Percentiles rank a stretch among this genome's conserved stretches.
phyloP scores from a whole-genome alignment of 2,797 vertebrate genomes.

The Anomalospiza imberbis region DNA sequence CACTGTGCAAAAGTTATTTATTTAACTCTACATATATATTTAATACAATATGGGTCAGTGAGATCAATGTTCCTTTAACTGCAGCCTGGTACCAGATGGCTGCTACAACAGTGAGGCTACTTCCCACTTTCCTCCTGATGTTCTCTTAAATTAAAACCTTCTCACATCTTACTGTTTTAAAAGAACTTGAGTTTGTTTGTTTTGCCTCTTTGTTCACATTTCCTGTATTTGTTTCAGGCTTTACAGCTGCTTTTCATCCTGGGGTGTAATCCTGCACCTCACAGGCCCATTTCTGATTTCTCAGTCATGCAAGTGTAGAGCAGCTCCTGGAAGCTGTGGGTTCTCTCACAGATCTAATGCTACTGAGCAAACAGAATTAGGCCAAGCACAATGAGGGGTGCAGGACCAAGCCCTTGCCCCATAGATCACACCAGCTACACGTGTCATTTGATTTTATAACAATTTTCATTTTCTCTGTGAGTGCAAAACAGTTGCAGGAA shows the following conservation, averaged over 20 bases:
- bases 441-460: background rate
- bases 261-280: background rate
- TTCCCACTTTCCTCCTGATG: background rate
- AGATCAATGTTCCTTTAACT: background rate
- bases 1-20: slow-evolving; percentile 57
- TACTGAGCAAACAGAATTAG: background rate
- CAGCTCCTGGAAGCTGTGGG: background rate
- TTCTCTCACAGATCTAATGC: background rate
- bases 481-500: background rate
- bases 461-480: background rate
- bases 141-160: slow-evolving; percentile 10
- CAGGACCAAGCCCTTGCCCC: background rate
- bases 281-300: background rate
- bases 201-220: slow-evolving; percentile 12
- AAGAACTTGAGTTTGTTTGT: slow-evolving; percentile 14
- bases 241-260: slow-evolving; percentile 19
- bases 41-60: background rate
- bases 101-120: background rate
- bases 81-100: background rate
- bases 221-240: slow-evolving; percentile 56
- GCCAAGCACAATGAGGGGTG: background rate
- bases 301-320: background rate
- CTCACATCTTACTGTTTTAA: background rate
- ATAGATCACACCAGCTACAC: background rate
- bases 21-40: slow-evolving; percentile 32